phyloP scores from a whole-genome alignment of 2,888 invertebrate species.

The Eremobia ochroleuca region DNA sequence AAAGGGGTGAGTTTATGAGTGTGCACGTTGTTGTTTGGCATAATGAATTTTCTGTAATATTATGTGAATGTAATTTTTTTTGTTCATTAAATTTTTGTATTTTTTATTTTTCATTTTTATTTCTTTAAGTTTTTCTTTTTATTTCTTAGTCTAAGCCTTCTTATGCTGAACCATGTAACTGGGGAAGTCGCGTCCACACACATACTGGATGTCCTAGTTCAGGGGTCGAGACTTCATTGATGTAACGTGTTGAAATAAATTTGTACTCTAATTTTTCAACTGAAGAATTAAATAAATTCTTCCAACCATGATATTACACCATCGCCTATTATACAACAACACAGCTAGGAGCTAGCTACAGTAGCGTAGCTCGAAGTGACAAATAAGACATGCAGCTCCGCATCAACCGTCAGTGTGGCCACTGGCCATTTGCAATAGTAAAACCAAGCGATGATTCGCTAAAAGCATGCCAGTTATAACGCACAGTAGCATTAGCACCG shows the following conservation, averaged over 20 bases:
- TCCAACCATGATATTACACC: background rate
- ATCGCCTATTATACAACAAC: background rate
- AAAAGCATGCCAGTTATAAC: background rate
- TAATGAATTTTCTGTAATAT: background rate
- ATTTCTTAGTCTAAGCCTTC: too few species aligned
- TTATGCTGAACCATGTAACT: too few species aligned
- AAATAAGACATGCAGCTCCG: background rate
- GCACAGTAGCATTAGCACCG: background rate
- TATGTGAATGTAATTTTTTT: background rate
- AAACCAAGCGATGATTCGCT: background rate
- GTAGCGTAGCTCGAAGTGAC: background rate
- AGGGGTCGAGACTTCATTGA: too few species aligned
- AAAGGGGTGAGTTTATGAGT: background rate
- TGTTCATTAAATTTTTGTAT: too few species aligned
- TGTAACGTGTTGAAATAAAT: too few species aligned
- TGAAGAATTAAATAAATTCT: background rate
- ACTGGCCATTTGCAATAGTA: background rate
- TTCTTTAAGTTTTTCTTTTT: too few species aligned
- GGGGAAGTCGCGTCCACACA: too few species aligned
- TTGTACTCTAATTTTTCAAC: background rate
- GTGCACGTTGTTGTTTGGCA: background rate
- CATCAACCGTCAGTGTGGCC: background rate
- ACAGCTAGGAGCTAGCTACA: background rate
- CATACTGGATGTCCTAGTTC: too few species aligned
- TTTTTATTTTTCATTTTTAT: too few species aligned